A percentile compares a stretch with the other conserved stretches of the same genome.
Evolutionary conservation across 2,888 invertebrate genomes (phyloP).

Genomic region (Harmothoe impar): DNA sequence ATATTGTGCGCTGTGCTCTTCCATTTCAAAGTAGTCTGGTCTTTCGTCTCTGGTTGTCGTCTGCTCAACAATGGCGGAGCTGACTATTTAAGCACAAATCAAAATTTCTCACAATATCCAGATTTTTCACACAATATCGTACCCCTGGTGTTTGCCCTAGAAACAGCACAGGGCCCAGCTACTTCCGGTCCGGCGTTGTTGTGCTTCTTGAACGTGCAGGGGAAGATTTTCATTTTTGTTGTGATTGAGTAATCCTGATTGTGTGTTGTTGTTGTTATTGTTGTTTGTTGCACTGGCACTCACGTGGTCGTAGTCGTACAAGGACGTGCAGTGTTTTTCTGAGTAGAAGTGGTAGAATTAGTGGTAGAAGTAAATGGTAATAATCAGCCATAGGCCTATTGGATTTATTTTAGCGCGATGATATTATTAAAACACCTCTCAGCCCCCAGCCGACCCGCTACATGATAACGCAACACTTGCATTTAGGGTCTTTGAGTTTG

Average conservation of each 20-base stretch:
- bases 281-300: background rate
- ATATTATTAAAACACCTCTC: background rate
- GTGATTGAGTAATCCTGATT: no score
- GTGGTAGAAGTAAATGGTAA: background rate
- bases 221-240: background rate
- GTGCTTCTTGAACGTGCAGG: background rate
- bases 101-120: no score
- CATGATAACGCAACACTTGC: constrained; percentile 69
- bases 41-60: no score
- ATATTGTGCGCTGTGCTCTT: no score
- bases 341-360: background rate
- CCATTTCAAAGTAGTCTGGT: no score
- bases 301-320: background rate
- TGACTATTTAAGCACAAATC: no score
- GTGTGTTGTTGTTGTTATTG: background rate
- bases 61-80: no score
- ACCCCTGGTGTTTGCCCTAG: no score
- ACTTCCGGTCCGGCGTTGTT: no score
- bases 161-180: no score
- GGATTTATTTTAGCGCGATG: background rate
- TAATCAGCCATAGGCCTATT: background rate
- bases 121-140: no score
- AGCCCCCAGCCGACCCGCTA: constrained; percentile 59
- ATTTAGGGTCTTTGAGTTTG: constrained; percentile 66
- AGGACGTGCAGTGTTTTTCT: background rate